phyloP scores from a whole-genome alignment of 1,140 invertebrate species.

The Polyergus mexicanus region DNA sequence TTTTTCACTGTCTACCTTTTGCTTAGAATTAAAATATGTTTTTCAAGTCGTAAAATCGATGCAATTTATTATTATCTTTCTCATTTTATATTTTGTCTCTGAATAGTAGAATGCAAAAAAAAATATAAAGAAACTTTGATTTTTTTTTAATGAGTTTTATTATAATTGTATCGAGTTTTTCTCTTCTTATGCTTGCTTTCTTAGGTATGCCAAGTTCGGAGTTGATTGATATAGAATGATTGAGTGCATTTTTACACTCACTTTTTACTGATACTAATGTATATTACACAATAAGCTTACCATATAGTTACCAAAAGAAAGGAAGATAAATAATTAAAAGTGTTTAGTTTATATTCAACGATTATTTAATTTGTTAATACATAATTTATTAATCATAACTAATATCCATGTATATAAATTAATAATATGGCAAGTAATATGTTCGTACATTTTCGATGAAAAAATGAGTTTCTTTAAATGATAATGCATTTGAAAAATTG shows the following conservation, averaged over 20 bases:
- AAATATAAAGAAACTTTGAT: background rate
- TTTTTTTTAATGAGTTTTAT: constrained; percentile 22
- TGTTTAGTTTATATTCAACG: constrained; percentile 1
- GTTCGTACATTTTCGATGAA: no score
- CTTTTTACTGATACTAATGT: background rate
- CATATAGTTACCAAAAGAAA: constrained; percentile 18
- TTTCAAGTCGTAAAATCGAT: background rate
- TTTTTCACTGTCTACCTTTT: background rate
- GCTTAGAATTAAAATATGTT: background rate
- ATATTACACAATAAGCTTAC: background rate
- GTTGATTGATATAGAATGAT: constrained; percentile 2
- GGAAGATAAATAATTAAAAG: background rate
- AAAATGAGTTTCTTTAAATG: no score
- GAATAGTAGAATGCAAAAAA: constrained; percentile 6
- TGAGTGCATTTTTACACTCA: constrained; percentile 33
- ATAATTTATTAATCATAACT: no score
- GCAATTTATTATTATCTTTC: constrained; percentile 30
- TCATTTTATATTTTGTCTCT: background rate
- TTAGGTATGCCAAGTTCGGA: constrained; percentile 14
- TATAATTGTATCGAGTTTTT: background rate
- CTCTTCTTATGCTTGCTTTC: background rate
- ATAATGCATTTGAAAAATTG: no score
- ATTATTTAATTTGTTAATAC: background rate
- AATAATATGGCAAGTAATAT: background rate
- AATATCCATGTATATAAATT: background rate